Base-by-base conservation (phyloP, 2,888 invertebrate genomes). In the Pseudococcus viburni region DNA sequence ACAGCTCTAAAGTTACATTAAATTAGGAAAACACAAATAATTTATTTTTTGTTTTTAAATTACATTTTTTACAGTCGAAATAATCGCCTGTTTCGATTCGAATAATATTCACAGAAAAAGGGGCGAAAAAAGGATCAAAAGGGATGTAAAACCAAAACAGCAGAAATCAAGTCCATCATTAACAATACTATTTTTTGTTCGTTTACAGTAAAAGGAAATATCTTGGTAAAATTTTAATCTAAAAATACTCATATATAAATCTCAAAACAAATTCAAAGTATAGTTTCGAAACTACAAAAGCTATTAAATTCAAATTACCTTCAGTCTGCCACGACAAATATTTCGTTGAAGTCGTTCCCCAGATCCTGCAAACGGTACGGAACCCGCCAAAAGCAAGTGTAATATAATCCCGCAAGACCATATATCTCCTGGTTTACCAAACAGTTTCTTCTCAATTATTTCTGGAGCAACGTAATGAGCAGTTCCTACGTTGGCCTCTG, bases 401-500 rank as follows among this genome's bases (percentile, higher is more conserved):
- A 99, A 93, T 90, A 99, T 94, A 88, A 99, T 96, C 12, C 99
- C 99, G 46, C 98, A 97, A 51, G 98, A 96, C 99, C 99, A 99
- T 89, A 99, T 97, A 92, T 99, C 99, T 90, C 98, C 97, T 0
- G 98, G 96, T 92, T 98, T 98, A 59, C 97, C 96, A 93, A 97
- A 97, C 90, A 96, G 94, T 92, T 96, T 95, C 91, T 96, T 94
- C 89, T 96, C 95, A 26, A 99, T 96, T 90, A 99, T 96, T 93
- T 99, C 99, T 0, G 99, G 99, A 0, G 99, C 97, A 98, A 99
- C 99, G 92, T 98, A 99, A 92, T 98, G 97, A 17, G 98, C 97
- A 89, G 98, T 98, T 59, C 99, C 99, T 89, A 99, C 96, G 55
- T 88, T 88, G 33, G 88, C 88, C 55, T 88, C 88, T 88, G 88